These are phyloP conservation scores for Thunnus albacares DNA, from an alignment of 2,797 vertebrate species.

Conservation along the genomic window DNA sequence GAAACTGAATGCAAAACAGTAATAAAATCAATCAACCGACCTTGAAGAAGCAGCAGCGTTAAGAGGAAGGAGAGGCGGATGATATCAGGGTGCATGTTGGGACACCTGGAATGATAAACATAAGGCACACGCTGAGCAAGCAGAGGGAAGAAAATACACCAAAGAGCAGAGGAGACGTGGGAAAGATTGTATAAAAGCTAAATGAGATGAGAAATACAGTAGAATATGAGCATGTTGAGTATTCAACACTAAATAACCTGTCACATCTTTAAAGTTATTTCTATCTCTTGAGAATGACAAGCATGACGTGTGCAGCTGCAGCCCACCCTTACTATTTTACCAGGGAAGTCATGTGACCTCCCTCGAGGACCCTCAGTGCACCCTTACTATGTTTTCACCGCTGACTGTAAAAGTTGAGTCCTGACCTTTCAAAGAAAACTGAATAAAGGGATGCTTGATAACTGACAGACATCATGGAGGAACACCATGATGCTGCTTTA, in stretches of 20 bases:
- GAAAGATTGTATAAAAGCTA: background rate
- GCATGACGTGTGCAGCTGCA: no score
- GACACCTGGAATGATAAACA: conserved; percentile 73
- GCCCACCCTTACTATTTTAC: background rate
- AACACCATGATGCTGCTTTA: background rate
- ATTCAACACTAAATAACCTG: background rate
- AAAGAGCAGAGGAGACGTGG: background rate
- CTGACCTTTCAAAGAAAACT: conserved; percentile 5
- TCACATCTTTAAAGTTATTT: background rate
- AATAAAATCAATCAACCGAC: conserved; percentile 68
- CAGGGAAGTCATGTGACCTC: background rate
- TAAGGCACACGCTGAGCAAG: conserved; percentile 17
- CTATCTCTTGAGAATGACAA: no score
- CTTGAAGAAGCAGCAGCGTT: conserved; percentile 76
- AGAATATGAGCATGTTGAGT: no score
- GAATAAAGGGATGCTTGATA: background rate
- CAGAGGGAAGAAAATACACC: background rate
- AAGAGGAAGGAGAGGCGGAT: conserved; percentile 59
- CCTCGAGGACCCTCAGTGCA: background rate
- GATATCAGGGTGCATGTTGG: conserved; percentile 72
- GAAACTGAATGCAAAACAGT: conserved; percentile 25
- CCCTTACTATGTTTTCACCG: background rate
- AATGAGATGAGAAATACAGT: background rate
- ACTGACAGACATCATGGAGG: background rate
- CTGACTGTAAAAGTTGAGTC: background rate